A percentile compares a stretch with the other conserved stretches of the same genome.
Conservation (phyloP, 2,113 vertebrate species). For the Erpornis zantholeuca region DNA sequence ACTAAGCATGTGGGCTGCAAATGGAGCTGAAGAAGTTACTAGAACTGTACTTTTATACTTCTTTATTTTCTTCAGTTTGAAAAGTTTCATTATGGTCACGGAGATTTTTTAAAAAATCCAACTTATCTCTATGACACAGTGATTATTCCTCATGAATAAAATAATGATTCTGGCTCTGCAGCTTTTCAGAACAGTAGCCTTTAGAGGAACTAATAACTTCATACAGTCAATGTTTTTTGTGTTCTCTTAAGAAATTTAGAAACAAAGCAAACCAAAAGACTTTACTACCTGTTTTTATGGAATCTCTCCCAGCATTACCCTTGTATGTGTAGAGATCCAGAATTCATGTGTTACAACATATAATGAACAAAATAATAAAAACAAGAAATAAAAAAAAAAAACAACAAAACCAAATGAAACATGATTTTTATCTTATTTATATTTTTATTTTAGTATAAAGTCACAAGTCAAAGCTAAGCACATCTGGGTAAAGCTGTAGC, state of each 20-base stretch:
- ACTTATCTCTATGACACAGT: conserved; percentile 26
- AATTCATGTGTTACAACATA: not conserved
- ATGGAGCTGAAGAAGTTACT: not conserved
- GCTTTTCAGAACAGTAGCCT: conserved; percentile 4
- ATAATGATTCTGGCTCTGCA: conserved; percentile 9
- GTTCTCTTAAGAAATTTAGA: not conserved
- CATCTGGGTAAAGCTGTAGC: not conserved
- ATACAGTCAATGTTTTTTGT: not conserved
- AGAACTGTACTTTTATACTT: not conserved
- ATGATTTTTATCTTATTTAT: not conserved
- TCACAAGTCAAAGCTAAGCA: not conserved
- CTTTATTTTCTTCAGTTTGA: not conserved
- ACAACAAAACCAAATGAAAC: not conserved
- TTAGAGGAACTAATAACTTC: not conserved
- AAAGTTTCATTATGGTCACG: not conserved
- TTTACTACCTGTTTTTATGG: not conserved
- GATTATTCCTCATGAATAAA: conserved; percentile 65
- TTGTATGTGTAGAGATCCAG: too few species aligned
- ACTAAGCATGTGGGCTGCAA: not conserved
- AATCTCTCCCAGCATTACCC: not conserved
- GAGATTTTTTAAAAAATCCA: conserved; percentile 38
- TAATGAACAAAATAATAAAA: not conserved
- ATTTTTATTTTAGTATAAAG: not conserved
- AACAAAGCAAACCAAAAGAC: not conserved
- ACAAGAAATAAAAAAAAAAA: not conserved